These are phyloP conservation scores for Antigone vipio DNA, from an alignment of 2,113 vertebrate species.

Conservation along the genomic window DNA sequence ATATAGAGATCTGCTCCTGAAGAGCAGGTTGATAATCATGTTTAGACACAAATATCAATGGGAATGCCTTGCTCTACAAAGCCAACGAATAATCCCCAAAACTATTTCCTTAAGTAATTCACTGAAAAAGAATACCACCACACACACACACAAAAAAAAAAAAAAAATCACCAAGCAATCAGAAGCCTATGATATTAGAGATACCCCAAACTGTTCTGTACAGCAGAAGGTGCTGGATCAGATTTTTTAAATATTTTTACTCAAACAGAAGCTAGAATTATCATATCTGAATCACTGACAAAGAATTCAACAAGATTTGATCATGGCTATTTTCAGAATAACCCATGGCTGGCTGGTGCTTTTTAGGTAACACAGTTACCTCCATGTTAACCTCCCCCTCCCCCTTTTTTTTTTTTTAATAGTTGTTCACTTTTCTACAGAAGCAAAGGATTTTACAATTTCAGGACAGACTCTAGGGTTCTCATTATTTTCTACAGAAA, in stretches of 20 bases:
- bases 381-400: background rate
- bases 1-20: fast-evolving
- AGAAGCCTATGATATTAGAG: background rate
- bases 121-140: background rate
- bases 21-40: fast-evolving
- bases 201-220: background rate
- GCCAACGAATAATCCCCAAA: background rate
- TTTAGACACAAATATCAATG: fast-evolving
- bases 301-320: background rate
- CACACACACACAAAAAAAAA: background rate
- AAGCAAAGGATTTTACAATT: background rate
- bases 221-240: fast-evolving
- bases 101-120: background rate
- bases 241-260: background rate
- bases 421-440: background rate
- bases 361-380: background rate
- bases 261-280: background rate
- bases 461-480: background rate
- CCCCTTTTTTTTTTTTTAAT: background rate
- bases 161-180: background rate
- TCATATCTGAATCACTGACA: background rate
- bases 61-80: background rate
- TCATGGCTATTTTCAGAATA: background rate
- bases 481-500: constrained; percentile 30
- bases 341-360: background rate